phyloP scores from a whole-genome alignment of 2,113 vertebrate genomes.

The Epinephelus lanceolatus region DNA sequence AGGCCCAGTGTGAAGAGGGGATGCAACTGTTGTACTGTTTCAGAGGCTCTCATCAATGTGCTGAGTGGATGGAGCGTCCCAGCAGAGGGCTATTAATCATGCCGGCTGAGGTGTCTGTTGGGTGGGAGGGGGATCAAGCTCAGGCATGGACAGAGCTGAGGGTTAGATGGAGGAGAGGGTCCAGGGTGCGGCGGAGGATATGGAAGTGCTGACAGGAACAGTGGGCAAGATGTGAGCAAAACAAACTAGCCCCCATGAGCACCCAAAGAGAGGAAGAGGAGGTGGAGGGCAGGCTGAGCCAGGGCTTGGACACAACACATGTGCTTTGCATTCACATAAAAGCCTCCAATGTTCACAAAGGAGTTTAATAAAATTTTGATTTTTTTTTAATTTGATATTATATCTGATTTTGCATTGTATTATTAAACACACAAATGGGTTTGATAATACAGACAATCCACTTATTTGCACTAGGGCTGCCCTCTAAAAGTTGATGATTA shows the following conservation, averaged over 20 bases:
- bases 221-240: conserved; percentile 80
- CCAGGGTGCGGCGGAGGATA: conserved; percentile 63
- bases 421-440: background rate
- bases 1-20: conserved; percentile 83
- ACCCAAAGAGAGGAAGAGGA: conserved; percentile 10
- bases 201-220: conserved; percentile 85
- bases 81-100: conserved; percentile 88
- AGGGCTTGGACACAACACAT: background rate
- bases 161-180: conserved; percentile 53
- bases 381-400: background rate
- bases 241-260: conserved; percentile 59
- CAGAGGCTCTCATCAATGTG: conserved; percentile 86
- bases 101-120: conserved; percentile 52
- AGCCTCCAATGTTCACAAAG: background rate
- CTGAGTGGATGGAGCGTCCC: conserved; percentile 87
- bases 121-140: conserved; percentile 29
- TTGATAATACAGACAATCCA: background rate
- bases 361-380: background rate
- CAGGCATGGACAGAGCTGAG: conserved; percentile 34
- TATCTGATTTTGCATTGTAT: background rate
- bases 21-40: conserved; percentile 90
- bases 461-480: background rate
- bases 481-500: too few species aligned
- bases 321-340: conserved; percentile 2
- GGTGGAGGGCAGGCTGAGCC: background rate